Percentiles rank a stretch among this genome's conserved stretches.
Evolutionary conservation across 2,797 vertebrate genomes (phyloP).

Genomic region (Sarcophilus harrisii): DNA sequence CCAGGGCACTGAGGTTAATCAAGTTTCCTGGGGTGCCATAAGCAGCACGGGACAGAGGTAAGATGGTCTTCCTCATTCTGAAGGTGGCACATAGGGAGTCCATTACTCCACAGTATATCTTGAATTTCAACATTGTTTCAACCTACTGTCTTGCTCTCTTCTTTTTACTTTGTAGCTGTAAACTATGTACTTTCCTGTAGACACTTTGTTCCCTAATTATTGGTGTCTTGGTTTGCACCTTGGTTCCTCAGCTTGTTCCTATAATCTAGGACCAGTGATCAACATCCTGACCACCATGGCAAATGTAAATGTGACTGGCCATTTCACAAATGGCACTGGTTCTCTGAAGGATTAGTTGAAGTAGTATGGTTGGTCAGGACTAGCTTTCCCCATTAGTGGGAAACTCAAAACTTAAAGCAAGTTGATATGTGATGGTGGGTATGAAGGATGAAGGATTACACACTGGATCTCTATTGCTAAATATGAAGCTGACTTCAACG

Average conservation of each 20-base stretch:
- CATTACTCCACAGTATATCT: neutral
- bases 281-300: neutral
- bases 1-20: neutral
- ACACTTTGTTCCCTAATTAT: slow-evolving; percentile 34
- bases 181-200: slow-evolving; percentile 25
- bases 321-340: neutral
- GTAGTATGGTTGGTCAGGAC: neutral
- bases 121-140: slow-evolving; percentile 13
- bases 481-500: slow-evolving; percentile 13
- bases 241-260: neutral
- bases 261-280: neutral
- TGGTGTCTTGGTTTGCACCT: neutral
- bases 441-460: slow-evolving; percentile 27
- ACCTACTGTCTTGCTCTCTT: neutral
- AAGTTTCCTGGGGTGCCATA: neutral
- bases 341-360: neutral
- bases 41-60: no score
- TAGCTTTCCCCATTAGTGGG: neutral
- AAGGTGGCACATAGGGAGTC: neutral
- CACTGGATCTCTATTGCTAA: slow-evolving; percentile 56
- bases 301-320: neutral
- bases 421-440: slow-evolving; percentile 23
- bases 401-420: slow-evolving; percentile 65
- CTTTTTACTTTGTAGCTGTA: neutral
- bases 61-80: neutral